phyloP scores from a whole-genome alignment of 1,140 invertebrate species.

The Neoseiulus cucumeris region DNA sequence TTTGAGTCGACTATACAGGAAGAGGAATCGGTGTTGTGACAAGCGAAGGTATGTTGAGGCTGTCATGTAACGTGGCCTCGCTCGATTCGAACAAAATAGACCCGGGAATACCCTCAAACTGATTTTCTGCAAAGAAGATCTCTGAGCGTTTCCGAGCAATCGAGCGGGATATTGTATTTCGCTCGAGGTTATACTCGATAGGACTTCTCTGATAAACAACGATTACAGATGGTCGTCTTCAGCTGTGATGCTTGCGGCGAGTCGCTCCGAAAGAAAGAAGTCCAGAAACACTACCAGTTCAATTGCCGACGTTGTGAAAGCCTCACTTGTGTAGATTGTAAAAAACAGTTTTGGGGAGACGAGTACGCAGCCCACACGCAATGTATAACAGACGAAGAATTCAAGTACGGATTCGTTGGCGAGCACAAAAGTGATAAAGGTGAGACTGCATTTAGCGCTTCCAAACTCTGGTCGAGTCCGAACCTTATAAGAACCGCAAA shows the following conservation, averaged over 20 bases:
- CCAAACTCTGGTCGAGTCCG: too few species aligned
- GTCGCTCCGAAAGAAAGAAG: conserved; percentile 1
- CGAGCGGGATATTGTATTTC: too few species aligned
- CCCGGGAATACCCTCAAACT: too few species aligned
- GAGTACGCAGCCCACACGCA: not conserved
- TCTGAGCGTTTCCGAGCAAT: too few species aligned
- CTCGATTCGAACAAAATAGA: too few species aligned
- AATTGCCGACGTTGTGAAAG: conserved; percentile 6
- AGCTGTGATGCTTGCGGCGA: conserved; percentile 6
- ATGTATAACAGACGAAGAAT: conserved; percentile 1
- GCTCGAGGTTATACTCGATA: too few species aligned
- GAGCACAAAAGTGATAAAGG: conserved; percentile 3
- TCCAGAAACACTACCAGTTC: conserved; percentile 7
- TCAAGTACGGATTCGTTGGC: not conserved
- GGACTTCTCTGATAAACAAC: too few species aligned
- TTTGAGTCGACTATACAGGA: too few species aligned
- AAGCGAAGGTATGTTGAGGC: too few species aligned
- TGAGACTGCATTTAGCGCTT: not conserved
- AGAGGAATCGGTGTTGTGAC: too few species aligned
- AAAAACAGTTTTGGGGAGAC: conserved; percentile 5
- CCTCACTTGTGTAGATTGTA: conserved; percentile 10
- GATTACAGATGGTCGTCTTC: conserved; percentile 7
- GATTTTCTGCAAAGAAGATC: too few species aligned
- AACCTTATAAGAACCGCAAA: not conserved
- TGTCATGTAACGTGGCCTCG: too few species aligned